A percentile compares a stretch with the other conserved stretches of the same genome.
Evolutionary conservation across 2,797 vertebrate species (phyloP).

Genomic region (Chloroceryle amazona): DNA sequence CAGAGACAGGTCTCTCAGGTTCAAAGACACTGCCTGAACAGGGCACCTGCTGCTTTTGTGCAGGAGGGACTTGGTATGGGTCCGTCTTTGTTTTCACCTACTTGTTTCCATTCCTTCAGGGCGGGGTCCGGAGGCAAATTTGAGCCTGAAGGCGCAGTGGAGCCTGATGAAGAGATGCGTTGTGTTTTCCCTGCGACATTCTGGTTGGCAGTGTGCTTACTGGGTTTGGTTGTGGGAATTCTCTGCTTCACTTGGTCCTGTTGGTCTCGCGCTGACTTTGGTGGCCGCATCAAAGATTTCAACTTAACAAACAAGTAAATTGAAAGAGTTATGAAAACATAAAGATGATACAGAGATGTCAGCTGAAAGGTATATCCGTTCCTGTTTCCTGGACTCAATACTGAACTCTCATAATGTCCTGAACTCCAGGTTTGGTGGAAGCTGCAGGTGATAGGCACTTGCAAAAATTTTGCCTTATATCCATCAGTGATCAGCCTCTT

Average conservation of each 20-base stretch:
- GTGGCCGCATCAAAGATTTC: constrained; percentile 90
- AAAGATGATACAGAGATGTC: neutral
- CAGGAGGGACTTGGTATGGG: fast-evolving
- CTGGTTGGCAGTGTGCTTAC: neutral
- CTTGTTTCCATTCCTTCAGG: constrained; percentile 91
- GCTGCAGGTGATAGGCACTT: neutral
- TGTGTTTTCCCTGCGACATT: neutral
- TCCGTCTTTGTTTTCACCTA: constrained; percentile 49
- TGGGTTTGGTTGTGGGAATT: neutral
- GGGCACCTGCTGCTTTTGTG: neutral
- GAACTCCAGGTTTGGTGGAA: neutral
- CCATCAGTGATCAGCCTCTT: neutral
- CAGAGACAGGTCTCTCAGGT: neutral
- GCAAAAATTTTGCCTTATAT: neutral
- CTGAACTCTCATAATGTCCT: neutral
- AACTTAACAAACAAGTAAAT: constrained; percentile 76
- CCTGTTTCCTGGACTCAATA: neutral
- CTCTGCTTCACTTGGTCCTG: neutral
- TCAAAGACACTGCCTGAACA: neutral
- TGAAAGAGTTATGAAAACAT: neutral
- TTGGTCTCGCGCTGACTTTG: constrained; percentile 70
- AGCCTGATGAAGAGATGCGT: neutral
- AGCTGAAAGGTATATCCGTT: neutral
- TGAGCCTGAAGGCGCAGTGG: constrained; percentile 73
- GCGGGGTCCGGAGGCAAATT: constrained; percentile 57